phyloP scores from a whole-genome alignment of 2,888 invertebrate species.

The Drosophila kanekoi region DNA sequence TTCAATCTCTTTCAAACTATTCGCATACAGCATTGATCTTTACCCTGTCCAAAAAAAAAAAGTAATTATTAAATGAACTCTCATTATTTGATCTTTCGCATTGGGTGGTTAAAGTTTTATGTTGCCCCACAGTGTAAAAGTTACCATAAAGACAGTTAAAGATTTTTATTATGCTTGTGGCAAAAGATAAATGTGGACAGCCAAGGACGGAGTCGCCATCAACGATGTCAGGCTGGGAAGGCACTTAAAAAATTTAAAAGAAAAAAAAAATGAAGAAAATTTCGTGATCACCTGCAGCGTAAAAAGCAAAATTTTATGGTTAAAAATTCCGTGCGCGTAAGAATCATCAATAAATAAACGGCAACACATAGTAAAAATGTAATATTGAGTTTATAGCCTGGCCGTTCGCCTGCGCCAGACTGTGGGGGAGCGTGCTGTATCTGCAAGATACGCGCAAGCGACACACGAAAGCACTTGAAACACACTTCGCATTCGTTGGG shows the following conservation, averaged over 20 bases:
- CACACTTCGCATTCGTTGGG: neutral
- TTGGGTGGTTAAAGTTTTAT: constrained; percentile 49
- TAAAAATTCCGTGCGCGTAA: constrained; percentile 74
- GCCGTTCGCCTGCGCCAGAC: neutral
- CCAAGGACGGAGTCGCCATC: constrained; percentile 21
- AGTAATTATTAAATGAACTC: constrained; percentile 15
- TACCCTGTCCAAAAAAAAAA: neutral
- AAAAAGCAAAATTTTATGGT: constrained; percentile 75
- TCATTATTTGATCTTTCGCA: constrained; percentile 21
- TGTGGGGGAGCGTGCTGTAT: constrained; percentile 21
- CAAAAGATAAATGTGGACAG: constrained; percentile 57
- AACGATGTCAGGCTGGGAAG: constrained; percentile 29
- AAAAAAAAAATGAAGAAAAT: neutral
- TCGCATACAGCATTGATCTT: too few relatives aligned
- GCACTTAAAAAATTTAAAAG: constrained; percentile 36
- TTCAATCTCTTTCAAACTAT: neutral
- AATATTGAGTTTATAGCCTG: constrained; percentile 62
- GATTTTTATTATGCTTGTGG: constrained; percentile 50
- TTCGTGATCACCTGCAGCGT: constrained; percentile 71
- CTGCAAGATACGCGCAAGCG: constrained; percentile 39
- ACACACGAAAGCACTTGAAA: constrained; percentile 23
- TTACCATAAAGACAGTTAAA: constrained; percentile 65
- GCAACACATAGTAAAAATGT: constrained; percentile 76
- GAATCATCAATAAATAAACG: constrained; percentile 78
- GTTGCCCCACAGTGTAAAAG: constrained; percentile 51